Evolutionary conservation across 2,113 vertebrate genomes (phyloP), one percentile per base, ranked within the genome.

Genomic region (Rhynchopsitta pachyrhyncha): DNA sequence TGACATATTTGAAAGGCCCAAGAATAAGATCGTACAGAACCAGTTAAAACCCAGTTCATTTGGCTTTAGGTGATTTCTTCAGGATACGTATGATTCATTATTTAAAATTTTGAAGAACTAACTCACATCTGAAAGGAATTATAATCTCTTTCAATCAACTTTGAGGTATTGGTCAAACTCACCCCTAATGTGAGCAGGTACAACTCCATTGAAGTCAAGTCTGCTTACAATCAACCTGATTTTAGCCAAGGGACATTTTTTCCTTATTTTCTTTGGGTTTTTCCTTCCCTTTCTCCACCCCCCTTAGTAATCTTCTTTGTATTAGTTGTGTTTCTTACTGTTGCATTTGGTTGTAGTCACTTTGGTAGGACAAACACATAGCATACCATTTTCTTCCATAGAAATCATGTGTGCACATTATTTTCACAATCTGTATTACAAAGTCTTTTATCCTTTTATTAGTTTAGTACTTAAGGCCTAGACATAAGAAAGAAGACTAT

Each of bases 391-490:
- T 93, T 95, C 87, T 80, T 97, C 91, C 66, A 7, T 60, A 49
- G 79, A 95, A 96, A 91, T 97, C 82, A 60, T 93, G 94, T 86
- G 92, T 96, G 92, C 95, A 96, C 95, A 67, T 97, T 97, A 86
- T 97, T 97, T 98, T 97, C 93, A 92, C 97, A 98, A 98, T 98
- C 97, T 97, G 97, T 98, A 98, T 98, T 97, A 96, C 97, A 91
- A 97, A 98, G 96, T 98, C 97, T 97, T 98, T 98, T 98, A 98
- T 98, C 97, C 98, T 97, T 98, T 98, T 98, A 98, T 98, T 98
- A 98, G 97, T 98, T 98, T 98, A 98, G 97, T 98, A 98, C 98
- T 98, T 98, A 98, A 98, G 97, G 96, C 92, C 83, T 91, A 97
- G 98, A 97, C 97, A 97, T 97, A 97, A 97, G 97, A 98, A 98